Evolutionary conservation across 92 coral and sea anemone species (phyloP), one percentile per base, ranked within the genome.

Genomic region (Umimayanthus kanabou): DNA sequence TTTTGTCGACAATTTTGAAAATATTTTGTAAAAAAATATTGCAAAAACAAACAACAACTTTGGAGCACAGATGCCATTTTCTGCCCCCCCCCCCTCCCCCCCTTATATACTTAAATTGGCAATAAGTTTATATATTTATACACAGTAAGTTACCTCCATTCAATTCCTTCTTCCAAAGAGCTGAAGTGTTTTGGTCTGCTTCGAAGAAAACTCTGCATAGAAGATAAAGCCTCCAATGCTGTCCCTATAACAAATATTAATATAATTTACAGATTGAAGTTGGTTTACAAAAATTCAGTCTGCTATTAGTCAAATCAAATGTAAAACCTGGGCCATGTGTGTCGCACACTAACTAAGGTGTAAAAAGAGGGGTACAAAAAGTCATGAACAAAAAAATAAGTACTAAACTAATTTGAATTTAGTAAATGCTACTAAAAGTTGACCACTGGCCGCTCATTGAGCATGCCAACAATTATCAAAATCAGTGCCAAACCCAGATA

Each of bases 201-300:
- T 80, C 89, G 93, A n/a, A 97, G 91, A 88, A 97, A 97, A 57
- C 94, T 89, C 79, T 97, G 99, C 99, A 97, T 97, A 18, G 97
- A 92, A 3, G 98, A 95, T 81, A 97, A 89, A 23, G 98, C 95
- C 69, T 97, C 99, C 91, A 97, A 72, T 43, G 99, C 99, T 25
- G 99, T 95, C 23, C 99, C 99, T 97, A 72, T 20, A 70, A 75
- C 66, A 30, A 22, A 81, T 18, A 61, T 18, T 20, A 18, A 81
- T 18, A 61, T 18, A 61, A 18, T 61, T 61, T 61, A 61, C 26
- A 61, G 16, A 53, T 11, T 53, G 58, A 42, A 67, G 16, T 3
- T 9, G 14, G 43, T 39, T 43, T 39, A 72, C 14, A 18, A 22
- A 30, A 57, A 43, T 71, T n/a, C n/a, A n/a, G n/a, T 43, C 20